A percentile compares a stretch with the other conserved stretches of the same genome.
phyloP scores from a whole-genome alignment of 2,888 invertebrate species.

The Incurvaria masculella region DNA sequence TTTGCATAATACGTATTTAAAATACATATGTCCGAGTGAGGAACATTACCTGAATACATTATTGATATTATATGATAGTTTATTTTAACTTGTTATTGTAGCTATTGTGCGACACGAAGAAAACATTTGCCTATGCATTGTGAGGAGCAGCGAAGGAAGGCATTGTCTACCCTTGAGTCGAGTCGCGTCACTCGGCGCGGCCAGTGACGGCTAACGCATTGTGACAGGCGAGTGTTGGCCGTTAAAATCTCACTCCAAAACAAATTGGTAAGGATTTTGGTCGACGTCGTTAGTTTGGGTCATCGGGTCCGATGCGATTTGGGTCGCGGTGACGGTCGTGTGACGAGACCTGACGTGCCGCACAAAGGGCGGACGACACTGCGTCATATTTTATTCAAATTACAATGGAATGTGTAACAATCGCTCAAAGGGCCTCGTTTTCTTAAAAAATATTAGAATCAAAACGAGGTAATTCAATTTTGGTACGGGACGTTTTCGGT shows the following conservation, averaged over 20 bases:
- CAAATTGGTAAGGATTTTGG: constrained; percentile 45
- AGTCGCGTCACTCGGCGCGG: not conserved
- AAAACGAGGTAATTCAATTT: not conserved
- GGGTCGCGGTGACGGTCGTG: constrained; percentile 22
- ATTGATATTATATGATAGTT: constrained; percentile 57
- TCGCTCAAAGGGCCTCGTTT: not conserved
- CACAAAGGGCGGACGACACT: not conserved
- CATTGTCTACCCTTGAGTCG: constrained; percentile 3
- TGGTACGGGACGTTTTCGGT: not conserved
- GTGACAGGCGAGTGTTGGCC: constrained; percentile 23
- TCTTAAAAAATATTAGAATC: not conserved
- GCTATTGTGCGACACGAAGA: constrained; percentile 25
- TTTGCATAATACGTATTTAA: constrained; percentile 52
- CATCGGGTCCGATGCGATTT: constrained; percentile 53
- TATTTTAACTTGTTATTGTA: constrained; percentile 41
- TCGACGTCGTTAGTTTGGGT: constrained; percentile 51
- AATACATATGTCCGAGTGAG: constrained; percentile 49
- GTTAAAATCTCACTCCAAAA: constrained; percentile 21
- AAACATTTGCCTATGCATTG: constrained; percentile 22
- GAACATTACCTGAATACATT: constrained; percentile 34
- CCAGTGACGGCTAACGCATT: constrained; percentile 22
- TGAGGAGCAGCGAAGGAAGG: constrained; percentile 20
- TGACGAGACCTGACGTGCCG: not conserved
- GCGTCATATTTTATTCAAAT: not conserved
- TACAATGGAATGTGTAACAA: not conserved